Evolutionary conservation across 2,888 invertebrate genomes (phyloP).

Genomic region (Toxonevra muliebris): DNA sequence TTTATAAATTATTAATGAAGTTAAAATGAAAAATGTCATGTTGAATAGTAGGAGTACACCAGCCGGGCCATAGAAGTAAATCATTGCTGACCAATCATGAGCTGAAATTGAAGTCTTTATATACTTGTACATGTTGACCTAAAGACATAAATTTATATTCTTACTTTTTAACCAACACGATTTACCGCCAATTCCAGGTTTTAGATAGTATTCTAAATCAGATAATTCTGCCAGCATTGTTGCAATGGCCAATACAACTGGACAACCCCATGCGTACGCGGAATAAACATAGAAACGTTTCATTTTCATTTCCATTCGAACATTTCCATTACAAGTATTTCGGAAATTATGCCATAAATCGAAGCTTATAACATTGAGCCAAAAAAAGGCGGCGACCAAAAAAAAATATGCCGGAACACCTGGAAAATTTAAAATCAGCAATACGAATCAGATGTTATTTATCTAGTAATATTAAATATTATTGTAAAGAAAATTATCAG

Average conservation of each 20-base stretch:
- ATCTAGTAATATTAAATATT: too few species aligned
- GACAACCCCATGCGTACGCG: constrained; percentile 44
- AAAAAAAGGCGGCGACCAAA: constrained; percentile 81
- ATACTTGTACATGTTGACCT: not conserved
- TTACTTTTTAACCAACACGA: constrained; percentile 70
- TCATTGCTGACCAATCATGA: constrained; percentile 38
- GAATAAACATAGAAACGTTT: constrained; percentile 44
- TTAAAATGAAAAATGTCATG: constrained; percentile 42
- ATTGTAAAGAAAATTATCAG: too few species aligned
- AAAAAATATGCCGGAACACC: constrained; percentile 68
- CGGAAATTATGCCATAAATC: constrained; percentile 75
- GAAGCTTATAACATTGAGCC: constrained; percentile 85
- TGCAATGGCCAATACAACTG: constrained; percentile 34
- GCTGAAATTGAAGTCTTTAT: constrained; percentile 8
- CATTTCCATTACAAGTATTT: constrained; percentile 26
- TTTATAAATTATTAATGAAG: constrained; percentile 17
- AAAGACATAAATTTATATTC: constrained; percentile 13
- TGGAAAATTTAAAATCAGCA: constrained; percentile 14
- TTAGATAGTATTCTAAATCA: constrained; percentile 34
- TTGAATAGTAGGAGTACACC: constrained; percentile 44
- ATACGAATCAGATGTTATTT: too few species aligned
- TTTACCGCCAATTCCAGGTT: constrained; percentile 64
- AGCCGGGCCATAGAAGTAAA: constrained; percentile 46
- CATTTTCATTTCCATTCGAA: constrained; percentile 1
- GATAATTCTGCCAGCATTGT: constrained; percentile 46